These are phyloP conservation scores for Hipparchia sbordonii DNA, from an alignment of 2,888 invertebrate genomes.

Conservation along the genomic window DNA sequence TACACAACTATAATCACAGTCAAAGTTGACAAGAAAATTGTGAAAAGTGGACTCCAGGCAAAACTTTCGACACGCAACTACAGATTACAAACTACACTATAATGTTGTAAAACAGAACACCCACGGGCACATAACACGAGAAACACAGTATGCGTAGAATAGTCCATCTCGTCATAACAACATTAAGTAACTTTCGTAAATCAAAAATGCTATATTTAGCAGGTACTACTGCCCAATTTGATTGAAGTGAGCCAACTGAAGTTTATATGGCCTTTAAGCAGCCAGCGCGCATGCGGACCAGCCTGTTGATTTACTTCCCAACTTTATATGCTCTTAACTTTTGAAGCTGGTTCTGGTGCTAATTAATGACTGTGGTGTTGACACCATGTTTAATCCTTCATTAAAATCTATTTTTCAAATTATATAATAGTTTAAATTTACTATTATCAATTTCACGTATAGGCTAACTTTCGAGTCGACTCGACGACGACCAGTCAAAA, in stretches of 20 bases:
- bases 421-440: no score
- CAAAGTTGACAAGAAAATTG: constrained; percentile 54
- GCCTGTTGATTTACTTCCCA: constrained; percentile 47
- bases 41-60: constrained; percentile 46
- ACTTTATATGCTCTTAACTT: constrained; percentile 20
- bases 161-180: constrained; percentile 55
- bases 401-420: not conserved
- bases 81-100: constrained; percentile 42
- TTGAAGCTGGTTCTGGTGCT: constrained; percentile 19
- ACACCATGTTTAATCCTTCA: not conserved
- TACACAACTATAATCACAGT: constrained; percentile 11
- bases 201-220: constrained; percentile 9
- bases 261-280: constrained; percentile 34
- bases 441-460: no score
- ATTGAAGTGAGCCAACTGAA: constrained; percentile 44
- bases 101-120: constrained; percentile 51
- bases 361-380: constrained; percentile 6
- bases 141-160: constrained; percentile 61
- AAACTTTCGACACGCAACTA: constrained; percentile 63
- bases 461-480: no score
- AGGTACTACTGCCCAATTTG: constrained; percentile 41
- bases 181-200: constrained; percentile 25
- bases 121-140: constrained; percentile 69
- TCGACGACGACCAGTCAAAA: no score
- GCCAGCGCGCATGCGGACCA: constrained; percentile 44